Evolutionary conservation across 2,113 vertebrate species (phyloP).

Genomic region (Hypomesus transpacificus): DNA sequence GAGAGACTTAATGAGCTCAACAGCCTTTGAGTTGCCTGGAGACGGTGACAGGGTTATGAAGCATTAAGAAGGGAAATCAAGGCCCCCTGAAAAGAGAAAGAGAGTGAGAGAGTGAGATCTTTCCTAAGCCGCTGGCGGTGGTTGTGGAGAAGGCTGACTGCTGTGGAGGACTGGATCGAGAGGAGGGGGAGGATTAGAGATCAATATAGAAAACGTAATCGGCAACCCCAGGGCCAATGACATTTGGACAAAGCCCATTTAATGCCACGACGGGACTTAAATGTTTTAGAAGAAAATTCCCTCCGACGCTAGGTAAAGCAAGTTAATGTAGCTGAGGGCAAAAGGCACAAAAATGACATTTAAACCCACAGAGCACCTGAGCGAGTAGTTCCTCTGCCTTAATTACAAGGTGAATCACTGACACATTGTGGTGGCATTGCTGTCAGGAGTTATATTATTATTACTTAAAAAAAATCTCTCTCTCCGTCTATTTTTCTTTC

Average conservation of each 20-base stretch:
- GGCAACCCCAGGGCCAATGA: slow-evolving; percentile 44
- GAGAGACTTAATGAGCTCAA: slow-evolving; percentile 64
- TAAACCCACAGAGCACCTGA: slow-evolving; percentile 25
- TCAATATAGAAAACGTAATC: slow-evolving; percentile 49
- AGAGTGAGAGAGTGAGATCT: slow-evolving; percentile 39
- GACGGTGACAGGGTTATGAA: slow-evolving; percentile 62
- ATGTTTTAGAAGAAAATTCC: slow-evolving; percentile 42
- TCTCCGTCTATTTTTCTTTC: slow-evolving; percentile 6
- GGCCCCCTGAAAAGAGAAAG: slow-evolving; percentile 41
- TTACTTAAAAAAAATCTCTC: too few species aligned
- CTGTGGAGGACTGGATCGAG: slow-evolving; percentile 38
- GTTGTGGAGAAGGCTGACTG: slow-evolving; percentile 25
- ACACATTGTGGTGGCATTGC: slow-evolving; percentile 35
- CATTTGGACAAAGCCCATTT: slow-evolving; percentile 61
- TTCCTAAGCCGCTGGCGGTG: slow-evolving; percentile 50
- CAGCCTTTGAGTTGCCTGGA: slow-evolving; percentile 70
- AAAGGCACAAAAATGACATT: slow-evolving; percentile 47
- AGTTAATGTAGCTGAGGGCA: slow-evolving; percentile 24
- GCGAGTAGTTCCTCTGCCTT: slow-evolving; percentile 40
- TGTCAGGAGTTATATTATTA: slow-evolving; percentile 54
- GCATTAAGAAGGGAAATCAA: slow-evolving; percentile 63
- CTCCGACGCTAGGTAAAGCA: slow-evolving; percentile 2
- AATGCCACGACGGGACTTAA: slow-evolving; percentile 38
- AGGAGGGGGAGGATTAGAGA: slow-evolving; percentile 33
- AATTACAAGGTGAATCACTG: slow-evolving; percentile 51